Evolutionary conservation across 2,113 vertebrate species (phyloP).

Genomic region (Colaptes auratus): DNA sequence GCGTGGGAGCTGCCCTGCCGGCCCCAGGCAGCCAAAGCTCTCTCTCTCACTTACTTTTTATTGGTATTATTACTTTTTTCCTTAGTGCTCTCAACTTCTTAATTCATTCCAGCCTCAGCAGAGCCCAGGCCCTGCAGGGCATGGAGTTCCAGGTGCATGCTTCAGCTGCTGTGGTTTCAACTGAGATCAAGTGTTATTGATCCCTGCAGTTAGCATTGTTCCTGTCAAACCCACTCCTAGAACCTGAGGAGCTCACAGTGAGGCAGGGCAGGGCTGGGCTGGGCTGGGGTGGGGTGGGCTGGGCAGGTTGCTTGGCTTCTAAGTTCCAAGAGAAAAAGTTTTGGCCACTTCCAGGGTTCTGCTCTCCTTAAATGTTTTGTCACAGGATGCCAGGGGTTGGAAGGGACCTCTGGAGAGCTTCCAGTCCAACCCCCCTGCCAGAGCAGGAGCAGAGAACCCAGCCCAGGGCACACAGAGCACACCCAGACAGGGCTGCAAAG

Average conservation of each 20-base stretch:
- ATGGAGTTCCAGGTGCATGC: neutral
- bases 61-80: fast-evolving
- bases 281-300: too few relatives aligned
- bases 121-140: neutral
- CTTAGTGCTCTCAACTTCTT: neutral
- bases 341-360: neutral
- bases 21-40: neutral
- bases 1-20: neutral
- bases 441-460: too few relatives aligned
- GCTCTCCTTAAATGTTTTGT: neutral
- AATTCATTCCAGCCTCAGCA: neutral
- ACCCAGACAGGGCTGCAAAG: too few relatives aligned
- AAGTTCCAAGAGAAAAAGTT: neutral
- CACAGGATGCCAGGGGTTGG: too few relatives aligned
- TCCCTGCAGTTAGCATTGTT: neutral
- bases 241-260: neutral
- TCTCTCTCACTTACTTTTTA: too few relatives aligned
- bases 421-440: too few relatives aligned
- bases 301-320: neutral
- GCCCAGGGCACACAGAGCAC: too few relatives aligned
- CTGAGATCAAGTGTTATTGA: neutral
- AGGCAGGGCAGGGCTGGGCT: neutral
- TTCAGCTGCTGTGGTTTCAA: neutral
- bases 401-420: too few relatives aligned
- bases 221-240: neutral